A percentile compares a stretch with the other conserved stretches of the same genome.
phyloP scores from a whole-genome alignment of 2,888 invertebrate species.

The Hymenopus coronatus region DNA sequence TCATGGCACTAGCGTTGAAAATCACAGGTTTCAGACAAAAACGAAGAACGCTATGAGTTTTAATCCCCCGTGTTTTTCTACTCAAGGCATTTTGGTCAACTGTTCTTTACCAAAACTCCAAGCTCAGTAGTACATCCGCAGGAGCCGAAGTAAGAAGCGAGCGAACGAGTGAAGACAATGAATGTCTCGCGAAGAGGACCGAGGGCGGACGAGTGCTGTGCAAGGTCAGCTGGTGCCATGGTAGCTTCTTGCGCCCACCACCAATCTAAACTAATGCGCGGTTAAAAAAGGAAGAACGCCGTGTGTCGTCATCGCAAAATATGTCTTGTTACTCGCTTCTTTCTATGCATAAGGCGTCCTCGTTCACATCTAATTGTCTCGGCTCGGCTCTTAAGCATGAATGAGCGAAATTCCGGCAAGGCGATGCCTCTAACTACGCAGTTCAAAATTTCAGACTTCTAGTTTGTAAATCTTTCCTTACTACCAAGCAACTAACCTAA shows the following conservation, averaged over 20 bases:
- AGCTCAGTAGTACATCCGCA: neutral
- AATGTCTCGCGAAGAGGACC: neutral
- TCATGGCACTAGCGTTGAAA: no score
- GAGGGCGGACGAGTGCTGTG: neutral
- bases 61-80: no score
- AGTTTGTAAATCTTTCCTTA: no score
- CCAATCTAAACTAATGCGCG: neutral
- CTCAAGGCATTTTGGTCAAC: neutral
- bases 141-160: neutral
- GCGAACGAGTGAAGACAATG: neutral
- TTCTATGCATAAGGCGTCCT: neutral
- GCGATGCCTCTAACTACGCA: neutral
- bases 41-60: no score
- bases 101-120: neutral
- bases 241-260: conserved; percentile 17
- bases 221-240: conserved; percentile 24
- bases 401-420: neutral
- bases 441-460: no score
- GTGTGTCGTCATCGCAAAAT: neutral
- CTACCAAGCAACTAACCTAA: no score
- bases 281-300: neutral
- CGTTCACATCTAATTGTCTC: neutral
- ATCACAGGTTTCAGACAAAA: no score
- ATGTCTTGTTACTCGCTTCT: neutral
- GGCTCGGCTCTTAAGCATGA: neutral